Conservation (phyloP, 2,888 invertebrate genomes). For the Agonopterix arenella region DNA sequence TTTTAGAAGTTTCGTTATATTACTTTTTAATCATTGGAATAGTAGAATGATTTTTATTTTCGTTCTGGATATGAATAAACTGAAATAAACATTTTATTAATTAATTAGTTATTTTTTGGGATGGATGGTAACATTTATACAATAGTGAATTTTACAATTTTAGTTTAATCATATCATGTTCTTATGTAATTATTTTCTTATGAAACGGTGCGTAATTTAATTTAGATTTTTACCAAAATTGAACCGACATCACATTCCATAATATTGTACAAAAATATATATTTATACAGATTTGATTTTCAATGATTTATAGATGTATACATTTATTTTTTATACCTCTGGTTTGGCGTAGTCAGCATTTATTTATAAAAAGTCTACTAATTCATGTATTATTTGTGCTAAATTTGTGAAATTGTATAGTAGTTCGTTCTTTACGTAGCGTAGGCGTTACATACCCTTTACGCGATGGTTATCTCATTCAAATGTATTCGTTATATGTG, state of each 20-base stretch:
- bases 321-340: conserved; percentile 16
- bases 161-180: conserved; percentile 12
- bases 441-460: background rate
- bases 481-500: conserved; percentile 14
- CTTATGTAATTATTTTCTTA: conserved; percentile 16
- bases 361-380: conserved; percentile 9
- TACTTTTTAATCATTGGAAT: too few species aligned
- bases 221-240: conserved; percentile 34
- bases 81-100: too few species aligned
- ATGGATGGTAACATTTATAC: too few species aligned
- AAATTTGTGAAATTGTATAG: background rate
- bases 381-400: background rate
- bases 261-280: conserved; percentile 49
- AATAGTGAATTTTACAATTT: background rate
- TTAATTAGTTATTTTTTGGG: too few species aligned
- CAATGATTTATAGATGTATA: conserved; percentile 18
- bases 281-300: conserved; percentile 11
- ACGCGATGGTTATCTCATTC: background rate
- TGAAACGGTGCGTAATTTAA: conserved; percentile 44
- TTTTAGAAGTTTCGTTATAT: too few species aligned
- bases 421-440: background rate
- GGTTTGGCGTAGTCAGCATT: conserved; percentile 35
- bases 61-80: too few species aligned
- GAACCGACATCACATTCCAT: conserved; percentile 66
- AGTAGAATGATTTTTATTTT: too few species aligned